These are phyloP conservation scores for Pantherophis alleghaniensis DNA, from an alignment of 2,797 vertebrate genomes.

Conservation along the genomic window DNA sequence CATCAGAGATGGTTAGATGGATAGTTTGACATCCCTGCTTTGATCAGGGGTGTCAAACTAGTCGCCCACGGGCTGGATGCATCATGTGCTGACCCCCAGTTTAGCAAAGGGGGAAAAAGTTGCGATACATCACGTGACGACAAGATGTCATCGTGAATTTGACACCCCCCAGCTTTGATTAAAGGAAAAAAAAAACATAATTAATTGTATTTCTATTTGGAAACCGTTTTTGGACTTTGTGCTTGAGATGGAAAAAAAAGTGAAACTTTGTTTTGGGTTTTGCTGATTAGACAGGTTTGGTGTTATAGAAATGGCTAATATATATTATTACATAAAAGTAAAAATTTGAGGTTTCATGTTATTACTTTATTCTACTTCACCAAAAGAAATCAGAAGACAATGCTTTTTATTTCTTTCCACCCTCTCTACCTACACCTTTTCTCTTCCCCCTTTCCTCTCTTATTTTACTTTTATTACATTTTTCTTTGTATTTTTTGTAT, in stretches of 20 bases:
- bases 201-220: neutral
- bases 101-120: too few relatives aligned
- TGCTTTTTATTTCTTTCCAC: neutral
- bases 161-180: neutral
- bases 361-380: neutral
- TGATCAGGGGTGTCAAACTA: too few relatives aligned
- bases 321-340: neutral
- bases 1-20: neutral
- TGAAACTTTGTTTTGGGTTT: neutral
- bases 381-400: neutral
- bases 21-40: neutral
- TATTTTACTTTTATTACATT: neutral
- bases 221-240: neutral
- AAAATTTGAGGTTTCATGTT: neutral
- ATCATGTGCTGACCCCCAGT: too few relatives aligned
- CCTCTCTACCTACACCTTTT: neutral
- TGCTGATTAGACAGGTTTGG: neutral
- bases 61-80: too few relatives aligned
- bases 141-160: too few relatives aligned
- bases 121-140: too few relatives aligned
- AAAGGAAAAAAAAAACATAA: neutral
- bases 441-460: neutral
- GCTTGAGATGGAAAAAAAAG: neutral
- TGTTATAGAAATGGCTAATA: neutral
- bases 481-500: too few relatives aligned